Evolutionary conservation across 2,113 vertebrate species (phyloP).

Genomic region (Xiphias gladius): DNA sequence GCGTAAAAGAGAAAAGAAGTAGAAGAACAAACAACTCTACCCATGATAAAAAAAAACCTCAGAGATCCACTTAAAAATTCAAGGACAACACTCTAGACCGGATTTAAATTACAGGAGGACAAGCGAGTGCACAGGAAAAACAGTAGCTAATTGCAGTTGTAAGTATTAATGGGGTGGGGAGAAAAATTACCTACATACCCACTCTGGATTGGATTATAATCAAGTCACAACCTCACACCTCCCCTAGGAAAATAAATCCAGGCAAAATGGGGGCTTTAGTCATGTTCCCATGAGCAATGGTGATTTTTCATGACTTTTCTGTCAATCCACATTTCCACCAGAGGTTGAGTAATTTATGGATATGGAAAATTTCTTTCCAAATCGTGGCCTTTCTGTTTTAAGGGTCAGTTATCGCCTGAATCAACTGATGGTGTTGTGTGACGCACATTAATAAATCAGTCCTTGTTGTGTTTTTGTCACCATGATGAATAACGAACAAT

Average conservation of each 20-base stretch:
- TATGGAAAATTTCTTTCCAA: conserved; percentile 11
- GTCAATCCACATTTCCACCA: background rate
- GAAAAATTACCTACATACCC: background rate
- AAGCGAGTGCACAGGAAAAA: background rate
- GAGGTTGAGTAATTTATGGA: background rate
- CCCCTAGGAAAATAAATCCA: background rate
- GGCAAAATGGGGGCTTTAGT: background rate
- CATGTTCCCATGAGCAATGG: background rate
- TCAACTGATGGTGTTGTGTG: background rate
- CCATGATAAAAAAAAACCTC: background rate
- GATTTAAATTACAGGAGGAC: background rate
- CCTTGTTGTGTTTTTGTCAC: conserved; percentile 28
- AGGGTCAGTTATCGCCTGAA: background rate
- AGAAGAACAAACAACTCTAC: background rate
- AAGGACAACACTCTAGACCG: background rate
- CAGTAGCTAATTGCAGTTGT: background rate
- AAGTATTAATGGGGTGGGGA: background rate
- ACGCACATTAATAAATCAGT: conserved; percentile 34
- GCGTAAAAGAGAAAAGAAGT: background rate
- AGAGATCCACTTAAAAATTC: background rate
- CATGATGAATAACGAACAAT: conserved; percentile 40
- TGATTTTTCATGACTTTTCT: background rate
- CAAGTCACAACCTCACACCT: background rate
- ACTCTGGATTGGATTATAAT: background rate
- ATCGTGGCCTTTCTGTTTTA: background rate